Evolutionary conservation across 35 echinoderm and acorn worm species (phyloP).

Genomic region (Nesometra sesokonis): DNA sequence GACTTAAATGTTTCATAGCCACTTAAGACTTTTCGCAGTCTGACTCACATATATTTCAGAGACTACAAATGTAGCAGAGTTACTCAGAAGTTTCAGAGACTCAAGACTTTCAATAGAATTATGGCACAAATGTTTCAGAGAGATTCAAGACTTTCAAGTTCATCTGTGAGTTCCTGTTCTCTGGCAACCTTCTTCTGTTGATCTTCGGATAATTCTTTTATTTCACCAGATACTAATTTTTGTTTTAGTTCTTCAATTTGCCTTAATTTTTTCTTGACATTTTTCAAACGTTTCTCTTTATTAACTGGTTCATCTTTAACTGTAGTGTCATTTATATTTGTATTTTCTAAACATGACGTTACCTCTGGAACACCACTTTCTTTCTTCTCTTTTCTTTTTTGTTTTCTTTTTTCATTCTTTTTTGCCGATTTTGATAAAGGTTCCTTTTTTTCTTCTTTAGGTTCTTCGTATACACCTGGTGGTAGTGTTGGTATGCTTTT

Average conservation of each 20-base stretch:
- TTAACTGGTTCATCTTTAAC: slow-evolving; percentile 9
- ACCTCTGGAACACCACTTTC: background rate
- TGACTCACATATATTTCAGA: no score
- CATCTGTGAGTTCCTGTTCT: slow-evolving; percentile 37
- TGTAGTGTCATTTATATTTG: background rate
- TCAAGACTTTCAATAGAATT: no score
- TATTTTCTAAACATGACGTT: background rate
- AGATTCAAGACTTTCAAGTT: slow-evolving; percentile 40
- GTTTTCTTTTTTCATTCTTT: slow-evolving; percentile 93
- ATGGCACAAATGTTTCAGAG: background rate
- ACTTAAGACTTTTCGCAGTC: no score
- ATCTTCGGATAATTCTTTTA: slow-evolving; percentile 52
- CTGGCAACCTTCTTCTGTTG: slow-evolving; percentile 65
- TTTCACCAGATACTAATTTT: slow-evolving; percentile 69
- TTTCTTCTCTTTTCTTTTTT: slow-evolving; percentile 79
- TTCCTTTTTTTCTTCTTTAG: slow-evolving; percentile 20
- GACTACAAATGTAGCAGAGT: no score
- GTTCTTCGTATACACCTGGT: slow-evolving; percentile 58
- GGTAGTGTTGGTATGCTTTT: slow-evolving; percentile 82
- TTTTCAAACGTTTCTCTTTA: slow-evolving; percentile 74
- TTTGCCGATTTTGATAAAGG: slow-evolving; percentile 78
- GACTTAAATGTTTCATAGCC: no score
- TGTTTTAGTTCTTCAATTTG: slow-evolving; percentile 86
- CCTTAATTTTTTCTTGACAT: slow-evolving; percentile 74
- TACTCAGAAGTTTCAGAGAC: no score